Evolutionary conservation across 2,797 vertebrate species (phyloP), one percentile per base, ranked within the genome.

Genomic region (Cheracebus regulus): DNA sequence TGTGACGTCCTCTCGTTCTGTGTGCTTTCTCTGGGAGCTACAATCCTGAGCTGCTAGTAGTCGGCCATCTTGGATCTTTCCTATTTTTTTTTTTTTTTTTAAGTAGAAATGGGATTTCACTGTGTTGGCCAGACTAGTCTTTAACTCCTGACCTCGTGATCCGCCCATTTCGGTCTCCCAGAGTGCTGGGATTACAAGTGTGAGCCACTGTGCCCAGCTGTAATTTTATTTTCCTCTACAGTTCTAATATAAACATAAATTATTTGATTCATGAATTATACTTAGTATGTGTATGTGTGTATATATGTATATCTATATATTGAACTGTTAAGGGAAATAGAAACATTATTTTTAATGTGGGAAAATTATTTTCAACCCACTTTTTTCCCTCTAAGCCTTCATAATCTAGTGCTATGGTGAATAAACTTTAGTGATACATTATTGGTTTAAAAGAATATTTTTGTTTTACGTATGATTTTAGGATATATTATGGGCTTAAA

Each of bases 401-500:
- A n/a, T 84, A 85, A 85, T 91, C 57, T 81, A 64, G 9, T 90
- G 75, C 81, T 88, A 67, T 82, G 76, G 50, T 41, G 5, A 94
- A 26, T 48, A 88, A 44, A 20, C 55, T 88, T 87, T 67, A 92
- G 17, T 91, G 70, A 50, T 30, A 78, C 22, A 19, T 85, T 80
- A 72, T 67, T 83, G 30, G 13, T 22, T 88, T 94, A 92, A 72
- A 76, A 61, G 89, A 50, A 70, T 91, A 90, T 67, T 67, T 95
- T 17, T 94, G 52, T 52, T 61, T 86, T 75, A 73, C 3, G 19
- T 84, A 36, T 70, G 28, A 20, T 79, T 72, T 90, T 61, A 50
- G n/a, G 76, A 81, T 88, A 44, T 58, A 84, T 93, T 78, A 44
- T 70, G 50, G 50, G 2, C 30, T 88, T 80, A 92, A 83, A 80